A percentile compares a stretch with the other conserved stretches of the same genome.
These are phyloP conservation scores for Lophura nycthemera DNA, from an alignment of 2,113 vertebrate species.

Conservation along the genomic window DNA sequence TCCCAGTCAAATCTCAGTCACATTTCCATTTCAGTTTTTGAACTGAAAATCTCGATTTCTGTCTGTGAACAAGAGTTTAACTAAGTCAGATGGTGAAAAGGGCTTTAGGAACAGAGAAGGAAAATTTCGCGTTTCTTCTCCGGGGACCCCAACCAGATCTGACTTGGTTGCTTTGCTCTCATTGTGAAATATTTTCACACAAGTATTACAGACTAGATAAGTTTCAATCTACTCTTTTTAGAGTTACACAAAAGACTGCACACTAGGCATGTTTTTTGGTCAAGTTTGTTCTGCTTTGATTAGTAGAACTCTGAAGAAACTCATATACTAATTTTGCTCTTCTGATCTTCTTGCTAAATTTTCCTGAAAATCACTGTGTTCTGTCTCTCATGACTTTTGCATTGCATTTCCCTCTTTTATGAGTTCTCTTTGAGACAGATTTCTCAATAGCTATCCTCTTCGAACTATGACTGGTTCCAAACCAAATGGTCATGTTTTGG, in stretches of 20 bases:
- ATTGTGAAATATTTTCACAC: background rate
- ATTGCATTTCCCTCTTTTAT: background rate
- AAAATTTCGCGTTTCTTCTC: background rate
- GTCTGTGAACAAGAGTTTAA: background rate
- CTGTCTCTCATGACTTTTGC: background rate
- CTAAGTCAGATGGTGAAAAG: background rate
- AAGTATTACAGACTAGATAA: background rate
- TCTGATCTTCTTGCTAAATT: background rate
- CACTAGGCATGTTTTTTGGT: background rate
- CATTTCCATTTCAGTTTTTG: background rate
- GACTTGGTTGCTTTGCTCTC: background rate
- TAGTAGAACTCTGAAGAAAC: background rate
- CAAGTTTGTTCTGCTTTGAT: background rate
- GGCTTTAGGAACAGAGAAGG: background rate
- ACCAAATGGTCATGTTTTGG: background rate
- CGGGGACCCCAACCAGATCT: background rate
- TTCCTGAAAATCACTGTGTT: background rate
- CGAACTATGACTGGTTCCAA: accelerated
- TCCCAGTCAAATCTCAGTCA: background rate
- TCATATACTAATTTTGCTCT: background rate
- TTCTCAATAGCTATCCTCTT: background rate
- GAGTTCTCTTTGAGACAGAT: background rate
- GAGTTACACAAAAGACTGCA: background rate
- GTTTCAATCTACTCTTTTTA: background rate
- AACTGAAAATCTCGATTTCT: background rate